A percentile compares a stretch with the other conserved stretches of the same genome.
These are phyloP conservation scores for Xerus rutilus DNA, from an alignment of 2,797 vertebrate genomes.

Conservation along the genomic window DNA sequence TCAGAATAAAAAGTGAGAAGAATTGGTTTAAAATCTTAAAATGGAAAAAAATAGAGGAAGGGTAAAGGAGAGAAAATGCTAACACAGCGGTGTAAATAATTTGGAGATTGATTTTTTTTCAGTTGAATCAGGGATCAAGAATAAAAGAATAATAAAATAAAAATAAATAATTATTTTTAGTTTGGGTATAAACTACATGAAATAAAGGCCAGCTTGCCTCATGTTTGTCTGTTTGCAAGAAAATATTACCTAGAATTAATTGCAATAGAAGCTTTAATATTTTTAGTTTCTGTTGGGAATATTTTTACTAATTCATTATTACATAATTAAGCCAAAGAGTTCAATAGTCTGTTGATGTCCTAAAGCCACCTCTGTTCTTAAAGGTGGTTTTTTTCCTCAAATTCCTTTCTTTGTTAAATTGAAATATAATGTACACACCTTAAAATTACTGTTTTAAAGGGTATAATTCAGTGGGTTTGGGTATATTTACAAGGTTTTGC, in stretches of 20 bases:
- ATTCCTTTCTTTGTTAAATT: neutral
- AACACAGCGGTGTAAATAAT: neutral
- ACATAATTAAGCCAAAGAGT: neutral
- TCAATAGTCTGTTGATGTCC: neutral
- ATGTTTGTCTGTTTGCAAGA: neutral
- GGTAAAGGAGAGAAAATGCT: neutral
- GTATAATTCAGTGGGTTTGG: neutral
- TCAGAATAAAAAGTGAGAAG: neutral
- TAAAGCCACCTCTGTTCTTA: neutral
- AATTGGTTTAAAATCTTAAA: neutral
- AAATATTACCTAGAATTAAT: neutral
- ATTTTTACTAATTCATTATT: neutral
- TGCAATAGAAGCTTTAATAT: neutral
- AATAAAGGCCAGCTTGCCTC: neutral
- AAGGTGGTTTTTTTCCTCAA: neutral
- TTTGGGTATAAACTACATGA: neutral
- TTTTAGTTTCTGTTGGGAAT: neutral
- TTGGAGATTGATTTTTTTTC: neutral
- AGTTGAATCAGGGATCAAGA: neutral
- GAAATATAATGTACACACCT: neutral
- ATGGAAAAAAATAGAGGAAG: neutral
- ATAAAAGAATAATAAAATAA: neutral
- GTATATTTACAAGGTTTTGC: neutral
- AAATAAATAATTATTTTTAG: neutral
- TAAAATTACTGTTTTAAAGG: neutral